These are phyloP conservation scores for Chaetoderma sp. DNA, from an alignment of 2,888 invertebrate genomes.

Conservation along the genomic window DNA sequence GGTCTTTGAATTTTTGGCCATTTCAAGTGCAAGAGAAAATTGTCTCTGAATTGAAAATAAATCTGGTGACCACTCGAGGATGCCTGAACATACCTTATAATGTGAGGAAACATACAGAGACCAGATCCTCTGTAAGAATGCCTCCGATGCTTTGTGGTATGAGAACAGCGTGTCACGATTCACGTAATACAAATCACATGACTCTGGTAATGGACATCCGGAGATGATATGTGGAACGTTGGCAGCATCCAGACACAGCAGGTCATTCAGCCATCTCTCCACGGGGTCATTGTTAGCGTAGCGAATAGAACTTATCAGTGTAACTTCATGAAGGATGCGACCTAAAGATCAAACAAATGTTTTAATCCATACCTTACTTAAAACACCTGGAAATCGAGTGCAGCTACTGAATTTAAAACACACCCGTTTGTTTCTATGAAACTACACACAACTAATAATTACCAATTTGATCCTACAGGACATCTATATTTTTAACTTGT, in stretches of 20 bases:
- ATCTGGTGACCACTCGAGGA: too few species aligned
- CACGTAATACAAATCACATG: constrained; percentile 82
- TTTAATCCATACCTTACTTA: too few species aligned
- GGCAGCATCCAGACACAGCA: constrained; percentile 90
- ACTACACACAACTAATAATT: neutral
- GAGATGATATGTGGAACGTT: constrained; percentile 77
- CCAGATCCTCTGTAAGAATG: constrained; percentile 91
- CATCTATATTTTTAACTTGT: too few species aligned
- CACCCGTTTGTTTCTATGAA: too few species aligned
- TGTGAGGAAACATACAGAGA: constrained; percentile 97
- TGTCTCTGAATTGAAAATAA: too few species aligned
- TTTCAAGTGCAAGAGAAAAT: too few species aligned
- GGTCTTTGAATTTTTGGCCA: too few species aligned
- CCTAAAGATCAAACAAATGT: constrained; percentile 50
- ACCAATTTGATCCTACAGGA: too few species aligned
- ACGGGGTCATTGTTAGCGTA: constrained; percentile 86
- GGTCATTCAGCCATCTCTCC: constrained; percentile 89
- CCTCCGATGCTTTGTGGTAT: constrained; percentile 86
- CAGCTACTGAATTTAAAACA: neutral
- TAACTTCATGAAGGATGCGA: constrained; percentile 72
- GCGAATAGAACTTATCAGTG: constrained; percentile 93
- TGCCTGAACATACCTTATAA: constrained; percentile 90
- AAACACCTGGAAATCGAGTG: too few species aligned
- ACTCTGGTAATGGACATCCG: constrained; percentile 89
- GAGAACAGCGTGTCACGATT: constrained; percentile 93